Percentiles rank a stretch among this genome's conserved stretches.
phyloP scores from a whole-genome alignment of 2,113 vertebrate genomes.

The Electrona antarctica region DNA sequence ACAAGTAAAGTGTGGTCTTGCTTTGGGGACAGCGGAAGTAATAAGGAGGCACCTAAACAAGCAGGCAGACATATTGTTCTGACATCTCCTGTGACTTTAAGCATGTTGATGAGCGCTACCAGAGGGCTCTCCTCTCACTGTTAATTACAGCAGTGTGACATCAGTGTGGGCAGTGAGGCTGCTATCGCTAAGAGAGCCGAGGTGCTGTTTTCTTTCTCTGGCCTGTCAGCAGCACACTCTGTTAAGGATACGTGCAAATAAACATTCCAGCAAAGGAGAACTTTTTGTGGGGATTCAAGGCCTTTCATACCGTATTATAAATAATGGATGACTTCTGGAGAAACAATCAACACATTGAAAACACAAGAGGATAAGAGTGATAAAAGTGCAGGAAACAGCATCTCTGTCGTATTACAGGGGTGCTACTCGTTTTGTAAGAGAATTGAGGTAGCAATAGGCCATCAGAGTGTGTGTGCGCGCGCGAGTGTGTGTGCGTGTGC shows the following conservation, averaged over 20 bases:
- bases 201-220: conserved; percentile 43
- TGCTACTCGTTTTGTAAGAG: conserved; percentile 8
- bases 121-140: conserved; percentile 51
- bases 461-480: background rate
- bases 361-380: conserved; percentile 32
- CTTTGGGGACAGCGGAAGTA: conserved; percentile 59
- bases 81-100: conserved; percentile 43
- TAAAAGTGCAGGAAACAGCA: conserved; percentile 38
- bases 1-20: conserved; percentile 46
- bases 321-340: conserved; percentile 48
- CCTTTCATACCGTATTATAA: conserved; percentile 44
- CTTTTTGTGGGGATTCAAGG: conserved; percentile 39
- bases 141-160: conserved; percentile 71
- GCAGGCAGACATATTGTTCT: conserved; percentile 47
- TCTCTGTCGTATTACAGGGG: conserved; percentile 7
- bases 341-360: conserved; percentile 55
- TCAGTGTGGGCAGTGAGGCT: conserved; percentile 62
- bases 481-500: background rate
- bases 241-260: conserved; percentile 68
- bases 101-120: conserved; percentile 28
- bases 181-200: conserved; percentile 50
- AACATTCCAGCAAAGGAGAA: conserved; percentile 52
- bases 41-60: conserved; percentile 47
- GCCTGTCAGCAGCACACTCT: conserved; percentile 31
- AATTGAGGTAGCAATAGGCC: background rate